Evolutionary conservation across 2,888 invertebrate genomes (phyloP).

Genomic region (Dasypolia templi): DNA sequence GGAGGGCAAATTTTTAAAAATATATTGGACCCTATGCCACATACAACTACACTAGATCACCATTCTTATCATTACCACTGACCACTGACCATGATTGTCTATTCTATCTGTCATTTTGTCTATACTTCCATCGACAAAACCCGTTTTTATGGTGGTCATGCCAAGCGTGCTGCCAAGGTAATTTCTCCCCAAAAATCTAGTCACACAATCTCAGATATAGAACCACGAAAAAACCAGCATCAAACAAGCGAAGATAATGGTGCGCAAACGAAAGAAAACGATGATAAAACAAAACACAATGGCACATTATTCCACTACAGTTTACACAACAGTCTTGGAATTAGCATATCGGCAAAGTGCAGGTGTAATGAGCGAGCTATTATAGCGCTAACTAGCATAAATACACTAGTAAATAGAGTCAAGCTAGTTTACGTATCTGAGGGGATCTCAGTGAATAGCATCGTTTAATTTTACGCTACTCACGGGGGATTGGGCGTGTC

Average conservation of each 20-base stretch:
- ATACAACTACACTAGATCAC: not conserved
- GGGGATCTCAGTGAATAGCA: slow-evolving; percentile 78
- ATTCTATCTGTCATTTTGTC: too few relatives aligned
- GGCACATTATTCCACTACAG: slow-evolving; percentile 28
- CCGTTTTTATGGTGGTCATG: too few relatives aligned
- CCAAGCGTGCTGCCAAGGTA: too few relatives aligned
- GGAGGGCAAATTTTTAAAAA: not conserved
- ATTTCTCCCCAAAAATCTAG: not conserved
- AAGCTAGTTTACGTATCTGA: slow-evolving; percentile 76
- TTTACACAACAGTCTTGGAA: slow-evolving; percentile 40
- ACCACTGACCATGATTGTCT: too few relatives aligned
- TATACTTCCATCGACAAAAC: too few relatives aligned
- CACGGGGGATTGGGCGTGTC: slow-evolving; percentile 64
- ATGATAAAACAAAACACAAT: slow-evolving; percentile 36
- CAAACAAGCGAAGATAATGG: slow-evolving; percentile 12
- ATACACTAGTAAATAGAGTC: slow-evolving; percentile 71
- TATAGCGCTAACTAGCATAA: slow-evolving; percentile 73
- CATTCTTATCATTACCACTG: too few relatives aligned
- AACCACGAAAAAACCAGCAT: not conserved
- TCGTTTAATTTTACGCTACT: slow-evolving; percentile 85
- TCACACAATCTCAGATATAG: not conserved
- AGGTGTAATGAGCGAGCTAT: slow-evolving; percentile 64
- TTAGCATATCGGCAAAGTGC: slow-evolving; percentile 46
- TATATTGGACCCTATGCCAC: not conserved
- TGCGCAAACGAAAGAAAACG: slow-evolving; percentile 3